A percentile compares a stretch with the other conserved stretches of the same genome.
These are phyloP conservation scores for Podarcis lilfordi DNA, from an alignment of 2,797 vertebrate genomes.

Conservation along the genomic window DNA sequence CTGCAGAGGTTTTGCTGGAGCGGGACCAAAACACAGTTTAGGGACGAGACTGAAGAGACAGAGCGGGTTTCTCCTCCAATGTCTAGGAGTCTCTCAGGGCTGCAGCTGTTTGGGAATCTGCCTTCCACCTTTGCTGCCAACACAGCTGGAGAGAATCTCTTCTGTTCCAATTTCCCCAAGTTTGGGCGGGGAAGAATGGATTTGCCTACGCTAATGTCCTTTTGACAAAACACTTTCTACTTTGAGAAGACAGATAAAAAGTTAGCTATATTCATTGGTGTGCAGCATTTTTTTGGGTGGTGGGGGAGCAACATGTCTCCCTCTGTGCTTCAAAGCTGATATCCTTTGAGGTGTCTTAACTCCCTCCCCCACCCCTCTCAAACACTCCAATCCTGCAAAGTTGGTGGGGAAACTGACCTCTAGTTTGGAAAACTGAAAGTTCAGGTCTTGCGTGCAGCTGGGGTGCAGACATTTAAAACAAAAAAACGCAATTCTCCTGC, in stretches of 20 bases:
- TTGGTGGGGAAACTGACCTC: neutral
- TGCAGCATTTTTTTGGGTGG: no score
- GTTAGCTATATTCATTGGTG: rapidly evolving
- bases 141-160: neutral
- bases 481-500: neutral
- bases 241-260: neutral
- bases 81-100: neutral
- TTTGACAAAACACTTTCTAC: neutral
- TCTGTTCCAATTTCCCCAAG: neutral
- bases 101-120: neutral
- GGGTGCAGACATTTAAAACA: no score
- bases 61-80: neutral
- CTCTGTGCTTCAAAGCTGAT: neutral
- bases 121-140: neutral
- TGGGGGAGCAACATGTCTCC: neutral
- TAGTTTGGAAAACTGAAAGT: neutral
- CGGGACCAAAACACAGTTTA: neutral
- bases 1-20: no score
- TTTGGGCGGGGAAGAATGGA: neutral
- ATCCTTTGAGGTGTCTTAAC: neutral
- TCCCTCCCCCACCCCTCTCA: no score
- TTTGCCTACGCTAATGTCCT: neutral
- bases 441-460: neutral
- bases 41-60: no score
- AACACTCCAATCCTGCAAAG: neutral